phyloP scores from a whole-genome alignment of 2,888 invertebrate species.

The Didymodactylos carnosus region DNA sequence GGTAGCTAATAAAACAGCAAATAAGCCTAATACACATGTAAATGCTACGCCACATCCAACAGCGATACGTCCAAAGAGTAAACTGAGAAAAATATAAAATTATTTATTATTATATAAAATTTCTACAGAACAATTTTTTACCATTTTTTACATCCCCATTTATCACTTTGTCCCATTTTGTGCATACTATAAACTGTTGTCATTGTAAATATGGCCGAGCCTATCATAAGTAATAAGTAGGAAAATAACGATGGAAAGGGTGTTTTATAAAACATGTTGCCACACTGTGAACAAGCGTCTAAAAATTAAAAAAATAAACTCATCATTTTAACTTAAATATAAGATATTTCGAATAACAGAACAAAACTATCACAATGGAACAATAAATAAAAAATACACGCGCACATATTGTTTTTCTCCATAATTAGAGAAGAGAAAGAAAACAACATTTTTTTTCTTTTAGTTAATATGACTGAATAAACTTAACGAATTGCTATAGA shows the following conservation, averaged over 20 bases:
- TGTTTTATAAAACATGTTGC: background rate
- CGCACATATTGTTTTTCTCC: no score
- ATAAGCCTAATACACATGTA: background rate
- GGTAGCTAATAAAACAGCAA: background rate
- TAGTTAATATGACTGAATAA: no score
- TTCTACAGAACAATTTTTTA: no score
- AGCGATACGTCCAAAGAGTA: background rate
- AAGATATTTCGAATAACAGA: no score
- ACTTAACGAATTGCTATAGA: no score
- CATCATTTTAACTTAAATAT: no score
- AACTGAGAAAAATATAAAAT: no score
- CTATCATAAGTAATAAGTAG: background rate
- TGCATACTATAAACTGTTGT: background rate
- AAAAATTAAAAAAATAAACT: background rate
- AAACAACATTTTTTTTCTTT: no score
- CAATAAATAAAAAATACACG: no score
- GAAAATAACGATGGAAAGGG: background rate
- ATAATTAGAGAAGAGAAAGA: no score
- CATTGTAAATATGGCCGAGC: background rate
- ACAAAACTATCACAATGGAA: no score
- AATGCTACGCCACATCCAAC: background rate
- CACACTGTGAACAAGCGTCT: background rate
- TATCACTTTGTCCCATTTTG: background rate
- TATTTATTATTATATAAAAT: no score
- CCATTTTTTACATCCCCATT: background rate